Percentiles rank a stretch among this genome's conserved stretches.
Conservation (phyloP, 2,888 invertebrate genomes). For the Morinoia aosen region DNA sequence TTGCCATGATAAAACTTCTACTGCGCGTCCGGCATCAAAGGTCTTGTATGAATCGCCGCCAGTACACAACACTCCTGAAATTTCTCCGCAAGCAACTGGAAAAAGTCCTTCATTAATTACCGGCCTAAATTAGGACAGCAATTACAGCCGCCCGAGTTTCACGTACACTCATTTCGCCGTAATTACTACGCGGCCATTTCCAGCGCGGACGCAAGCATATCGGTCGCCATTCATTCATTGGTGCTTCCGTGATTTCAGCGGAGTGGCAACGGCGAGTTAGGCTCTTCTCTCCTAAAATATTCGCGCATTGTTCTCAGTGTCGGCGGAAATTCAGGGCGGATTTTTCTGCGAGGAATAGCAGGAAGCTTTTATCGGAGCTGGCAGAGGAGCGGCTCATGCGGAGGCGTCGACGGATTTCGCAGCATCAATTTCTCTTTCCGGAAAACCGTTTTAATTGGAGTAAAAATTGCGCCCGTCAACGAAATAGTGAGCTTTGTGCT, state of each 20-base stretch:
- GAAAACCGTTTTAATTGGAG: background rate
- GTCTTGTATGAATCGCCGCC: background rate
- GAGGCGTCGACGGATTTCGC: background rate
- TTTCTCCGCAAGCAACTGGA: background rate
- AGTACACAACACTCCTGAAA: background rate
- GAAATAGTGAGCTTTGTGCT: background rate
- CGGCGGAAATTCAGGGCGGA: background rate
- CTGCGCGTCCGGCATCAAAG: background rate
- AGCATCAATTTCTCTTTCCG: conserved; percentile 8
- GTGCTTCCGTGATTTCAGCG: background rate
- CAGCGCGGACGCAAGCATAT: background rate
- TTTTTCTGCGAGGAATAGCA: background rate
- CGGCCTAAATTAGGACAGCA: background rate
- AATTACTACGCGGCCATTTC: background rate
- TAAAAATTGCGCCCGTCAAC: conserved; percentile 1
- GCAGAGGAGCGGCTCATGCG: background rate
- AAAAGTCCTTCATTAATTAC: background rate
- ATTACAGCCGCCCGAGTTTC: background rate
- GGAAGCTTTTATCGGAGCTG: background rate
- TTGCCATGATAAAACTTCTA: background rate
- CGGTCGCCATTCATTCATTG: background rate
- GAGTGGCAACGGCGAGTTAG: background rate
- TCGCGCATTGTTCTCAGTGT: background rate
- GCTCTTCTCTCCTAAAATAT: background rate
- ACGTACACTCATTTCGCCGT: too few species aligned